Evolutionary conservation across 2,797 vertebrate species (phyloP), one percentile per base, ranked within the genome.

Genomic region (Hippoglossus hippoglossus): DNA sequence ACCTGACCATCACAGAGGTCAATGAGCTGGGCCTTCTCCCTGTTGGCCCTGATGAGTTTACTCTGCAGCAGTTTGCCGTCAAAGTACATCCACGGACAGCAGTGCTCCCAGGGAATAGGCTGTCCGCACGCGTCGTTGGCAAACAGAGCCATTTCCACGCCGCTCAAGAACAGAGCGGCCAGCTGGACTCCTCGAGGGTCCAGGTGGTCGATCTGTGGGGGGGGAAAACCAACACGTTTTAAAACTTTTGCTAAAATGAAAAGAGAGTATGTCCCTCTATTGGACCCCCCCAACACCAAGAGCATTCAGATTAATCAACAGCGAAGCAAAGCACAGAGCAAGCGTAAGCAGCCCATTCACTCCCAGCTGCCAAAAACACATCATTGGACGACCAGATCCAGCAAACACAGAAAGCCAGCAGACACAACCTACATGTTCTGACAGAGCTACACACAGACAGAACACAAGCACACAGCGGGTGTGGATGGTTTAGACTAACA

Each of bases 1-100:
- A 98, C 97, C 97, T 99, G 97, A 97, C 97, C 97, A 82, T 98
- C 97, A 97, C 97, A 98, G 96, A 99, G 97, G 96, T 98, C 96
- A 86, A 98, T 96, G 92, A 99, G 96, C 21, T 96, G 96, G 84
- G 95, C 96, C 91, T 96, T 98, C 88, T 97, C 97, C 91, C 96
- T 93, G 91, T 92, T 96, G 89, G 96, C 96, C 94, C 94, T 95
- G 85, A 96, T 94, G 85, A 98, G 96, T 91, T 97, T 98, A 89
- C 96, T 97, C 92, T 99, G 97, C 79, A 98, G 96, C 84, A 99
- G 95, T 67, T 98, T 98, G 72, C 97, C 97, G 67, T 99, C 97
- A 83, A 98, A 99, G 90, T 97, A 99, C 97, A 98, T 97, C 97
- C 97, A 99, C 0, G 97, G 97, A 85, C 97, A 99, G 94, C 97